phyloP scores from a whole-genome alignment of 2,113 vertebrate genomes.

The Alectura lathami region DNA sequence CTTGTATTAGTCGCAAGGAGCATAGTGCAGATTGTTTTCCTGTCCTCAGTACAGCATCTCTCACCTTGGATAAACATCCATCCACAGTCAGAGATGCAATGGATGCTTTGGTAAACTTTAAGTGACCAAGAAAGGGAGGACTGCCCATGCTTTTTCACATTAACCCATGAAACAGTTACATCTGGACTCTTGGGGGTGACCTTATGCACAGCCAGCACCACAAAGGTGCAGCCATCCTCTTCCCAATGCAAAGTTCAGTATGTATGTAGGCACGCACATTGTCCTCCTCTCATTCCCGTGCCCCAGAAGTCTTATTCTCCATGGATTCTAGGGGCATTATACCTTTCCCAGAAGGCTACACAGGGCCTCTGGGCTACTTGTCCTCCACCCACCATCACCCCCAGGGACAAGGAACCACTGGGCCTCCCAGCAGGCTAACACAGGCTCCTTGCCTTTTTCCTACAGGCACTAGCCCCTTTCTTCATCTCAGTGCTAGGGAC shows the following conservation, averaged over 20 bases:
- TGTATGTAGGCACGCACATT: fast-evolving
- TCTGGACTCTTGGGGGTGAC: not conserved
- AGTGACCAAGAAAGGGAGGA: not conserved
- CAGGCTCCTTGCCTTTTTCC: not conserved
- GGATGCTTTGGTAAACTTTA: not conserved
- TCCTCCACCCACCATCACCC: not conserved
- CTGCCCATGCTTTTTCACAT: not conserved
- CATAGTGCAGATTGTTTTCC: not conserved
- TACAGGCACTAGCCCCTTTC: not conserved
- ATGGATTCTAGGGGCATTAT: not conserved
- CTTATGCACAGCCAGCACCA: not conserved
- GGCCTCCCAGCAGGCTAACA: not conserved
- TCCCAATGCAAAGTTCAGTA: not conserved
- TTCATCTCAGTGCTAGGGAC: not conserved
- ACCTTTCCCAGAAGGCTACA: not conserved
- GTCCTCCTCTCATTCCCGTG: not conserved
- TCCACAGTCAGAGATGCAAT: not conserved
- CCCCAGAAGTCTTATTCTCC: not conserved
- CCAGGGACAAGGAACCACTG: not conserved
- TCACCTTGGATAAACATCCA: not conserved
- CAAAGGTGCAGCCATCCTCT: not conserved
- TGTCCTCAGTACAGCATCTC: not conserved
- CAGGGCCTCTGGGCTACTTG: not conserved
- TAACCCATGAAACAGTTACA: not conserved
- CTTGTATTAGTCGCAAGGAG: not conserved